Conservation (phyloP, 2,113 vertebrate species). For the Ammodramus savannarum region DNA sequence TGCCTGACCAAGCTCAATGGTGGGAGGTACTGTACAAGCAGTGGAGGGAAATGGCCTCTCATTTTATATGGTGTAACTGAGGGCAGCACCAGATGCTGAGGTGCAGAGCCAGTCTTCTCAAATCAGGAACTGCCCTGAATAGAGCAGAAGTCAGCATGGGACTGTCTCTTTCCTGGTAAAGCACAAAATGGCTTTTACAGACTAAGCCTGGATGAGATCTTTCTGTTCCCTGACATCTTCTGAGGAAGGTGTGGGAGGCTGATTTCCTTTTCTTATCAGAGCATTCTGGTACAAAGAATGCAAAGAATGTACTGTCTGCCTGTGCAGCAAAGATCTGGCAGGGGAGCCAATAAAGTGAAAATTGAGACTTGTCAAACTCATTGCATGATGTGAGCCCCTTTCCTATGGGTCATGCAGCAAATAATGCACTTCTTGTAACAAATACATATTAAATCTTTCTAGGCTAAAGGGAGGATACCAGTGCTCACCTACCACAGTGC, state of each 20-base stretch:
- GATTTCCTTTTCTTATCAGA: background rate
- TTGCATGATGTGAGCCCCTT: background rate
- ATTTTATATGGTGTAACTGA: background rate
- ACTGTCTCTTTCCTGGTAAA: background rate
- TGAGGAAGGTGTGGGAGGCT: background rate
- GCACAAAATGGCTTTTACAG: background rate
- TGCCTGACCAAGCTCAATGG: background rate
- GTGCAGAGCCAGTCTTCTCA: background rate
- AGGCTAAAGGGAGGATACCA: constrained; percentile 84
- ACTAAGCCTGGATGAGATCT: background rate
- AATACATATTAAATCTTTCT: background rate
- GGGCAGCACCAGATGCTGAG: background rate
- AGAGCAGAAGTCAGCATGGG: background rate
- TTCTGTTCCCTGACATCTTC: background rate
- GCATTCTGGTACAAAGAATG: background rate
- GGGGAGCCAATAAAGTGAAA: background rate
- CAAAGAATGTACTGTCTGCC: background rate
- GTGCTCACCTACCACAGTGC: constrained; percentile 81
- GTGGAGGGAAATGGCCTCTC: background rate
- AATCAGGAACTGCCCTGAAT: background rate
- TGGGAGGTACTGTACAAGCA: background rate
- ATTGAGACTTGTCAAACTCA: background rate
- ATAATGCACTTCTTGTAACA: background rate
- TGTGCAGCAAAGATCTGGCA: background rate
- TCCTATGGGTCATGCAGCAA: background rate